Base-by-base conservation (phyloP, 2,113 vertebrate genomes). In the Pterocles gutturalis region DNA sequence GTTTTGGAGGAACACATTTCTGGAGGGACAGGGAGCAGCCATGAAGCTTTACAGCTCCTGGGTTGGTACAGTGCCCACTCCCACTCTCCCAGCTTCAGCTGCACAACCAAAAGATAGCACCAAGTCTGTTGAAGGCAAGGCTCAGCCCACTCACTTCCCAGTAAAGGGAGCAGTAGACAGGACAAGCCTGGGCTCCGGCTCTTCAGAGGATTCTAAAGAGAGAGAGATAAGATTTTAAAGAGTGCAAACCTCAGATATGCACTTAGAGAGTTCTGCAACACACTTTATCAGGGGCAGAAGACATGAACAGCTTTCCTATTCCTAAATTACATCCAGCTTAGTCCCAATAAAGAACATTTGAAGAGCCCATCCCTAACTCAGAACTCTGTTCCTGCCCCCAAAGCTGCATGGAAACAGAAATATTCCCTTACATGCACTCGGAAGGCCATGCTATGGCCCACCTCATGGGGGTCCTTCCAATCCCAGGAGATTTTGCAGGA, bases 361-460 rank as follows among this genome's bases (percentile, higher is more conserved):
- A 87, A 81, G 48, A 84, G 36, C 77, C 29, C 55, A 53, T 19
- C 64, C 72, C 60, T 51, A 87, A 77, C 10, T 64, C 38, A 81
- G 65, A 90, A 33, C 25, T 43, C 57, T 43, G 17, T 46, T 72
- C 53, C 38, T 58, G 53, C 60, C 85, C 87, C 92, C 64, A 57
- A 83, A 96, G 33, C 82, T 61, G 48, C 72, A 92, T 2, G 61
- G 93, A 98, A 98, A 98, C 86, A 98, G 94, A 98, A 98, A 97
- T 95, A 97, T 95, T 96, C 95, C 96, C 98, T 98, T 98, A 99
- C 99, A 98, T 99, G 99, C 93, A 99, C 99, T 95, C 99, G 98
- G 98, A 99, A 99, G 98, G 99, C 99, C 99, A 99, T 99, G 96
- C 99, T 99, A 88, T 99, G 99, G 96, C 99, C 99, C 97, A 99